Conservation (phyloP, 2,113 vertebrate species). For the Nesoenas mayeri region DNA sequence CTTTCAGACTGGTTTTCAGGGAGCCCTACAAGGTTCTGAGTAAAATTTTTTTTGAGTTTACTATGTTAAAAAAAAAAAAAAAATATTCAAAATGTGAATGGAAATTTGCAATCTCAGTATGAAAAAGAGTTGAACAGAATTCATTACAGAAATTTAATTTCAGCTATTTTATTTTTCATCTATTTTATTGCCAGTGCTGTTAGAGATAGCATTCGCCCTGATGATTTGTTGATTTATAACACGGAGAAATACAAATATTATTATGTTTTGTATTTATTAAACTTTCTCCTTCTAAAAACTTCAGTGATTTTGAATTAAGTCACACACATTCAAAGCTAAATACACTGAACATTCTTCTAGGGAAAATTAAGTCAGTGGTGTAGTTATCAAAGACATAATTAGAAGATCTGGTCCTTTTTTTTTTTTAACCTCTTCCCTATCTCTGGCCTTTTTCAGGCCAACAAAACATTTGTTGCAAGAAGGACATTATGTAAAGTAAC, state of each 20-base stretch:
- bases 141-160: not conserved
- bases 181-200: not conserved
- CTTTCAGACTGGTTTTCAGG: not conserved
- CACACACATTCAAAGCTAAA: not conserved
- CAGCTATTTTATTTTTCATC: not conserved
- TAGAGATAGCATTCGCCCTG: not conserved
- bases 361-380: not conserved
- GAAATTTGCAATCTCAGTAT: not conserved
- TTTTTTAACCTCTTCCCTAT: not conserved
- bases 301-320: not conserved
- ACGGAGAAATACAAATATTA: not conserved
- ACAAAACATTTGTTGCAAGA: rapidly evolving
- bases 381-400: not conserved
- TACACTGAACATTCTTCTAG: not conserved
- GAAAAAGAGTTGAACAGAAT: not conserved
- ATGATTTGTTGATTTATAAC: not conserved
- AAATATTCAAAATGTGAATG: not conserved
- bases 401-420: not conserved
- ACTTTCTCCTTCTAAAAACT: not conserved
- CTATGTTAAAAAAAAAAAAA: not conserved
- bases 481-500: not conserved
- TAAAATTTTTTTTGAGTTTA: not conserved
- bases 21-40: not conserved
- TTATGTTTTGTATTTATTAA: not conserved
- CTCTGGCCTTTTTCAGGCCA: not conserved